Conservation (phyloP, 2,113 vertebrate species). For the Catharus bicknelli region DNA sequence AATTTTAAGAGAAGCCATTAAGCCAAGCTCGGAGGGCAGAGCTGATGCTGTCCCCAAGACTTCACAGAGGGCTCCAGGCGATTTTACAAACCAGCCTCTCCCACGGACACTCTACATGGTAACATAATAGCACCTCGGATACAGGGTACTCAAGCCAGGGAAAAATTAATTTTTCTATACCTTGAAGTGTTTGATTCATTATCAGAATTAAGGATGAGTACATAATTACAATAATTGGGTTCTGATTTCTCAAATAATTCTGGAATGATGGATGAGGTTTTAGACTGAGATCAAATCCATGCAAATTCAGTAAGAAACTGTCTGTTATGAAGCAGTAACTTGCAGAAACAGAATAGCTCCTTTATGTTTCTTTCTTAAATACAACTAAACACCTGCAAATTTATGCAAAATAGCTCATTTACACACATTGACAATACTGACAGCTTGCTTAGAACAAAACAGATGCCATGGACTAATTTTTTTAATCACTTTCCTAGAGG, state of each 20-base stretch:
- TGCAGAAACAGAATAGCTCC: neutral
- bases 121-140: neutral
- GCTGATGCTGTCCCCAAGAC: neutral
- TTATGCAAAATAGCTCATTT: conserved; percentile 7
- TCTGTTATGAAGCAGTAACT: neutral
- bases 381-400: neutral
- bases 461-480: neutral
- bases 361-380: neutral
- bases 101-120: neutral
- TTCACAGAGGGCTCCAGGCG: accelerated
- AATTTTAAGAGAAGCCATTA: neutral
- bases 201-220: neutral
- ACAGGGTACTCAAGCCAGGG: accelerated
- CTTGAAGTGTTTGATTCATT: neutral
- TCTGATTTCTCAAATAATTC: neutral
- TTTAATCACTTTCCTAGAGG: neutral
- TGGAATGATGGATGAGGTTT: neutral
- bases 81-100: neutral
- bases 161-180: neutral
- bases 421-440: neutral
- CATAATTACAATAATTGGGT: neutral
- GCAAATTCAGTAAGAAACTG: neutral
- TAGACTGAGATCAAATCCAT: neutral
- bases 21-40: neutral
- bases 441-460: neutral